Base-by-base conservation (phyloP, 2,113 vertebrate genomes). In the Cryptoleucopteryx plumbea region DNA sequence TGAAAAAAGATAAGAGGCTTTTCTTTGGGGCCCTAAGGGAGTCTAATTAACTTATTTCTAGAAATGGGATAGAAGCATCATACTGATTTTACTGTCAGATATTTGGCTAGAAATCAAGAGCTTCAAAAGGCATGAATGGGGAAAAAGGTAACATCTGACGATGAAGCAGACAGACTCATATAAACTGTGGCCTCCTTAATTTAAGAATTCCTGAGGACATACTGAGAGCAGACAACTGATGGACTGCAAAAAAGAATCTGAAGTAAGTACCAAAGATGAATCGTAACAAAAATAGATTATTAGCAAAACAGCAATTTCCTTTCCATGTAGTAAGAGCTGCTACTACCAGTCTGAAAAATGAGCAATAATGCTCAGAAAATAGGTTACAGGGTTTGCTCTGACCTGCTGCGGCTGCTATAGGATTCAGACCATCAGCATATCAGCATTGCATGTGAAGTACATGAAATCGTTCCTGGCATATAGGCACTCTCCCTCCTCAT, bases 21-120 rank as follows among this genome's bases (percentile, higher is more conserved):
- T 91, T 96, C 70, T 88, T 56, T 38, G 78, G 71, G 43, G 48
- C 94, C 95, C 90, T 94, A 32, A 86, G 84, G 97, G 88, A 88
- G 6, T 67, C 50, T 96, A 94, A 97, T 97, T 94, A 95, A 94
- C 88, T 73, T 40, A 84, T 88, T 96, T 88, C 68, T 74, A 93
- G 72, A 90, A 96, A 91, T 31, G 19, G 8, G 32, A 84, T 71
- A 45, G 81, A 94, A 94, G 75, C 65, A 77, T 91, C 92, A 71
- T 67, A 67, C 38, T 82, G 86, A 91, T 94, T 88, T 92, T 88
- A 62, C 58, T 96, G 94, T 93, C 92, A 96, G 82, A 87, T 94
- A 94, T 75, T 97, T 98, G 97, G 95, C 97, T 93, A 88, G 66
- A 95, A 96, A 83, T 94, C 96, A 96, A 95, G 68, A 88, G 72